phyloP scores from a whole-genome alignment of 1,140 invertebrate species.

The Pristionchus pacificus region DNA sequence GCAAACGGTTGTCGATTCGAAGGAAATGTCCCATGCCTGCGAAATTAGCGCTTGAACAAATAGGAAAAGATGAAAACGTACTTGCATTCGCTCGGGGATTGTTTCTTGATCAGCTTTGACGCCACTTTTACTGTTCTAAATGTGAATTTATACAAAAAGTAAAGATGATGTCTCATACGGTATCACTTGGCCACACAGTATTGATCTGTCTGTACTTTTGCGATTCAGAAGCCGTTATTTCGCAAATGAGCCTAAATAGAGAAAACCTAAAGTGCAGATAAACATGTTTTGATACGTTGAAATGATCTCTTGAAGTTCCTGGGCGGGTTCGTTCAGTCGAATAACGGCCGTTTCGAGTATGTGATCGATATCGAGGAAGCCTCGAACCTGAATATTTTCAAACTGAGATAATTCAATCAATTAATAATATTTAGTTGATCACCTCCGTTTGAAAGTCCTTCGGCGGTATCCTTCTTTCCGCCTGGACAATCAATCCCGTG shows the following conservation, averaged over 20 bases:
- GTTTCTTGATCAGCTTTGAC: no score
- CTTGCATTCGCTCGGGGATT: no score
- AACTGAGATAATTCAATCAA: background rate
- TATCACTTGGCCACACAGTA: no score
- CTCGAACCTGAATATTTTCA: background rate
- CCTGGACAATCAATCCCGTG: background rate
- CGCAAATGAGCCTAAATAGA: no score
- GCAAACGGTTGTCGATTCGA: no score
- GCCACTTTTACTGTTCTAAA: no score
- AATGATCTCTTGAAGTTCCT: background rate
- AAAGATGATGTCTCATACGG: background rate
- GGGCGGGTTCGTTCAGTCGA: background rate
- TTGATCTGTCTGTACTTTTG: no score
- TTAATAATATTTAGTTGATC: background rate
- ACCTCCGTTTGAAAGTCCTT: background rate
- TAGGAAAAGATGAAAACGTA: no score
- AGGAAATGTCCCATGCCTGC: no score
- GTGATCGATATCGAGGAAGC: background rate
- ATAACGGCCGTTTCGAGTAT: background rate
- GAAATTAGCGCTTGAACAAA: no score
- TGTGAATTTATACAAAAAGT: background rate
- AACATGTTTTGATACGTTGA: background rate
- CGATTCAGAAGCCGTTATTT: no score
- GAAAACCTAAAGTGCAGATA: background rate
- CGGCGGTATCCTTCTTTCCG: background rate